Evolutionary conservation across 2,113 vertebrate species (phyloP), one percentile per base, ranked within the genome.

Genomic region (Psilopsiagon aymara): DNA sequence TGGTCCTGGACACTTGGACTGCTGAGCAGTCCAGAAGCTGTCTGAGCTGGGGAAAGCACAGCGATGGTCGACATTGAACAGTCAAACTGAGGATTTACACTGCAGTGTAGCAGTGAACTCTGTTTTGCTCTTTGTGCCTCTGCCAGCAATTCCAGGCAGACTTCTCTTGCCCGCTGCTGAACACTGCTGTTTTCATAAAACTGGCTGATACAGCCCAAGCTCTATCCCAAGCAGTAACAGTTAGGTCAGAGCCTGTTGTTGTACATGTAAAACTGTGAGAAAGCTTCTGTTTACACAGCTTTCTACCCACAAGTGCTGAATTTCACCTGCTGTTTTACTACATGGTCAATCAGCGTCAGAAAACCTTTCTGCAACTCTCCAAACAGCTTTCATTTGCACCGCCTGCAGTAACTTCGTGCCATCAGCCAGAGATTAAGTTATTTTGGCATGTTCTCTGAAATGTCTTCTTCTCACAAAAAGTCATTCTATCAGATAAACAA

Each of bases 361-460:
- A 94, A 92, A 70, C 35, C 68, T 33, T 57, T 79, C 82, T 67
- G 59, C 77, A 71, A 0, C 47, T 57, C 51, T 71, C 52, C 67
- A 81, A 62, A 37, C 57, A 73, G 70, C 70, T 92, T 88, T 85
- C 75, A 62, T 76, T 75, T 82, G 59, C 57, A 25, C 66, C 28
- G 47, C 66, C 62, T 10, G 6, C 1, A 6, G 82, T 86, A 86
- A 75, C 80, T 44, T 19, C 23, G 47, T 55, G 73, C 60, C 74
- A 83, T 85, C 63, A 77, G 23, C 55, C 70, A 92, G 52, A 86
- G 44, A 90, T 60, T 23, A 95, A 95, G 92, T 89, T 94, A 82
- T 92, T 94, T 85, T 94, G 83, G 69, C 91, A 92, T 89, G 77
- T 77, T 85, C 43, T 85, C 70, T 62, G 63, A 96, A 91, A 89